Conservation (phyloP, 37 sponge, comb jelly and placozoan species). For the Lycopodina hypogea region DNA sequence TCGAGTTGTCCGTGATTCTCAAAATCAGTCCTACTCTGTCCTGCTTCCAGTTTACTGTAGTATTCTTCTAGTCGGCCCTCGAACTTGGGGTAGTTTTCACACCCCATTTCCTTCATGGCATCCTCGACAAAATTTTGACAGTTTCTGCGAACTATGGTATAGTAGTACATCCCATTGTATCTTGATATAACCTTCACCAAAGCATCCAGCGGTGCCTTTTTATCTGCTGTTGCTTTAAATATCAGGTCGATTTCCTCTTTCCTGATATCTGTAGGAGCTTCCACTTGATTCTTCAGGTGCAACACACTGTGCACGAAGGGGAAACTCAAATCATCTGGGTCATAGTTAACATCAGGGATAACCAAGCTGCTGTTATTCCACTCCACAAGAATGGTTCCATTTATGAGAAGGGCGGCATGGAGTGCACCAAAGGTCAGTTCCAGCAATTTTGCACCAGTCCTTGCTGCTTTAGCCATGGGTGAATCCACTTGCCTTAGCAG, state of each 20-base stretch:
- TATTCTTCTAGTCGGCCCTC: constrained; percentile 1
- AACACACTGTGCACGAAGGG: neutral
- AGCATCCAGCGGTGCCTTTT: constrained; percentile 2
- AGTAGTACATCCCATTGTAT: constrained; percentile 15
- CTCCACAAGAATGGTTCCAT: neutral
- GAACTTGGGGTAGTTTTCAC: neutral
- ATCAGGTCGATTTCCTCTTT: constrained; percentile 8
- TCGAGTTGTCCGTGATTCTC: constrained; percentile 20
- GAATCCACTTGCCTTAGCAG: neutral
- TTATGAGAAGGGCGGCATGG: neutral
- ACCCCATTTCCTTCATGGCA: constrained; percentile 21
- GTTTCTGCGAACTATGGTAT: constrained; percentile 10
- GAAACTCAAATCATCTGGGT: neutral
- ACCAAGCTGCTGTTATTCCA: constrained; percentile 12
- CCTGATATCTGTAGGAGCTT: neutral
- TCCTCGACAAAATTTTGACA: constrained; percentile 41
- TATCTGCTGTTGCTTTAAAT: neutral
- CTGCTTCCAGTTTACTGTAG: constrained; percentile 4
- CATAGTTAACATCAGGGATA: neutral
- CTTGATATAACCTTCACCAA: constrained; percentile 8
- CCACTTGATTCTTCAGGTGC: neutral
- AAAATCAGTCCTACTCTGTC: neutral
- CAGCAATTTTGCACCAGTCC: neutral
- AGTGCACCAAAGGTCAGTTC: neutral
- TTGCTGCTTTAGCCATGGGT: neutral